These are phyloP conservation scores for Aptenodytes patagonicus DNA, from an alignment of 2,113 vertebrate genomes.

Conservation along the genomic window DNA sequence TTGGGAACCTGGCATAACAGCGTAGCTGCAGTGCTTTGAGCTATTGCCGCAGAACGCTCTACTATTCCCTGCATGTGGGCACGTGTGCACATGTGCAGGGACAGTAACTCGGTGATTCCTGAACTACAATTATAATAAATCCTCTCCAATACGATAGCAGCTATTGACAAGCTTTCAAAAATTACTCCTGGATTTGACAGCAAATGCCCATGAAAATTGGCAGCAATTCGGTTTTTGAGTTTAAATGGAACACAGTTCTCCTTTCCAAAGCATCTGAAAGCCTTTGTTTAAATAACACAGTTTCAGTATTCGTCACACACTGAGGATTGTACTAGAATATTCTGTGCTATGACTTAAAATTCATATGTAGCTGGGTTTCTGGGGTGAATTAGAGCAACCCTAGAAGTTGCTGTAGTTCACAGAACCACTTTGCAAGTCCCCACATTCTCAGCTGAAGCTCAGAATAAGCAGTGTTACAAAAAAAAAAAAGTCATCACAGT, in stretches of 20 bases:
- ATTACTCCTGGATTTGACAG: background rate
- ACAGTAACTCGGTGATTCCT: background rate
- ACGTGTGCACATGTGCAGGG: background rate
- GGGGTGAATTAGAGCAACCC: background rate
- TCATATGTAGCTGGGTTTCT: background rate
- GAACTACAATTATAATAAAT: background rate
- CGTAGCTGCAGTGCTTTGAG: background rate
- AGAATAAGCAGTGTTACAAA: background rate
- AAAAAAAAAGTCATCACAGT: background rate
- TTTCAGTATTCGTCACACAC: background rate
- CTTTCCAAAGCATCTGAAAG: background rate
- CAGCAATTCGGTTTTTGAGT: background rate
- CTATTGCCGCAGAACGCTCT: background rate
- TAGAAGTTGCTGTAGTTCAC: background rate
- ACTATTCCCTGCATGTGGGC: background rate
- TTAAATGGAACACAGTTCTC: background rate
- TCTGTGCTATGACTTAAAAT: background rate
- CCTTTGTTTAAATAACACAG: background rate
- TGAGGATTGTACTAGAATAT: background rate
- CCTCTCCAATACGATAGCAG: fast-evolving
- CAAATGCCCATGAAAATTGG: background rate
- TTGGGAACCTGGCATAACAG: background rate
- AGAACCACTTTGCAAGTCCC: background rate
- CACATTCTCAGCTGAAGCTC: background rate
- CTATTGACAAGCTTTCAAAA: background rate